Evolutionary conservation across 2,113 vertebrate genomes (phyloP).

Genomic region (Promerops cafer): DNA sequence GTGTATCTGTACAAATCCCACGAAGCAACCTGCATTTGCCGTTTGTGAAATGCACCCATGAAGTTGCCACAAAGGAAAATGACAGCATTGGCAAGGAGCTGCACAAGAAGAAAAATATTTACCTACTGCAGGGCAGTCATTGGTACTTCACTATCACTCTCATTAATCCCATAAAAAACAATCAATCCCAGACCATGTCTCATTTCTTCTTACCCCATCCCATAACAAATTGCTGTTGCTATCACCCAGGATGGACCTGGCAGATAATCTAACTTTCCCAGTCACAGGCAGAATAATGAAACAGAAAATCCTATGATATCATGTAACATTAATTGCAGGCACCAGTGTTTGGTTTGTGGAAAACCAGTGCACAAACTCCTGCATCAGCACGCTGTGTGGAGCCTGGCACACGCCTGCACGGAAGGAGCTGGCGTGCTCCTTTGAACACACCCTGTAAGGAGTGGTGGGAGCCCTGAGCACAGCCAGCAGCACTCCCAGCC

Average conservation of each 20-base stretch:
- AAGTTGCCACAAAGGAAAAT: slow-evolving; percentile 88
- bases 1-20: slow-evolving; percentile 90
- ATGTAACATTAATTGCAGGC: background rate
- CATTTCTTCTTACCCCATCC: background rate
- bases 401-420: background rate
- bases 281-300: background rate
- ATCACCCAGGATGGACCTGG: background rate
- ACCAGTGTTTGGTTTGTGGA: background rate
- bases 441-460: background rate
- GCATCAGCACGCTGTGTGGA: background rate
- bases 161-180: background rate
- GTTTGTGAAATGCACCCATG: slow-evolving; percentile 92
- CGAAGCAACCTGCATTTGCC: slow-evolving; percentile 90
- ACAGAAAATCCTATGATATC: background rate
- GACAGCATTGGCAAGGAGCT: slow-evolving; percentile 86
- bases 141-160: background rate
- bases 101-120: background rate
- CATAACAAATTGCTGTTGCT: background rate
- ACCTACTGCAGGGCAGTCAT: background rate
- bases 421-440: background rate
- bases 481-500: background rate
- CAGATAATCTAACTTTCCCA: background rate
- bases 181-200: background rate
- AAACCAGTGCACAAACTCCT: background rate
- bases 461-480: background rate